Conservation (phyloP, 2,888 invertebrate species). For the Protophormia terraenovae region DNA sequence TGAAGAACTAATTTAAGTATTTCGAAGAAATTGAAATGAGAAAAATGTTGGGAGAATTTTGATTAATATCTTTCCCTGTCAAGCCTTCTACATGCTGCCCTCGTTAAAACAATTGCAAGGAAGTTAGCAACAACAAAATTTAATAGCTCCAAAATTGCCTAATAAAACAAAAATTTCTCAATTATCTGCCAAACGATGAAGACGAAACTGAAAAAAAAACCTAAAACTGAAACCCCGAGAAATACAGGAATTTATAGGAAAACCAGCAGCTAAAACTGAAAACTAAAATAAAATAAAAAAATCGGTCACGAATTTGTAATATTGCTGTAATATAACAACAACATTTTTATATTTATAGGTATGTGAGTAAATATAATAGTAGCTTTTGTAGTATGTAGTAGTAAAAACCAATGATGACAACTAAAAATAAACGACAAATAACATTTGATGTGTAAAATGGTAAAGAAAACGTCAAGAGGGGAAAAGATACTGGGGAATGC, state of each 20-base stretch:
- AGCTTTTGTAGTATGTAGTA: neutral
- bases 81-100: no score
- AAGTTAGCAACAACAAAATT: neutral
- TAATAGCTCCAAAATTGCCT: slow-evolving; percentile 43
- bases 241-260: neutral
- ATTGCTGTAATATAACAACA: slow-evolving; percentile 34
- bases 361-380: neutral
- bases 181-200: slow-evolving; percentile 51
- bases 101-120: no score
- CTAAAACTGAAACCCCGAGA: neutral
- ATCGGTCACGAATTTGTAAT: slow-evolving; percentile 65
- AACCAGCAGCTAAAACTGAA: neutral
- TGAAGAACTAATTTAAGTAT: no score
- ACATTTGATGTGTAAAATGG: neutral
- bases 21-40: no score
- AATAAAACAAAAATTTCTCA: slow-evolving; percentile 60
- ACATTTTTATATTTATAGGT: neutral
- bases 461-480: neutral
- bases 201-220: neutral
- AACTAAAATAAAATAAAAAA: neutral
- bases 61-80: no score
- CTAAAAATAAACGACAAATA: slow-evolving; percentile 14
- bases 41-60: no score
- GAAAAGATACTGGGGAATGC: neutral
- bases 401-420: slow-evolving; percentile 40